Evolutionary conservation across 2,113 vertebrate genomes (phyloP), one percentile per base, ranked within the genome.

Genomic region (Gnathonemus echidnorhynchus): DNA sequence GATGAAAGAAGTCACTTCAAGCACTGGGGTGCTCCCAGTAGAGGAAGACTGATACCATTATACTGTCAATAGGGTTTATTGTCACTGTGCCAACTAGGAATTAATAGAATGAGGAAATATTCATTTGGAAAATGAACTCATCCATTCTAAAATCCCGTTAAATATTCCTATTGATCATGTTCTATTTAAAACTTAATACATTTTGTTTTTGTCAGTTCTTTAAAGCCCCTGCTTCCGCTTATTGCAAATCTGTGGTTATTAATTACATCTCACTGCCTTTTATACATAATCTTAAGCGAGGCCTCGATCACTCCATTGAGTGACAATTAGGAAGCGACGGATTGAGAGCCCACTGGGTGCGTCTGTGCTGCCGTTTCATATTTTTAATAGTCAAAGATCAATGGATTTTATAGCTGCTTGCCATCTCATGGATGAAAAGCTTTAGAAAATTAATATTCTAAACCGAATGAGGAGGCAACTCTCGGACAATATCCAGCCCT

Each of bases 201-300:
- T 52, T 53, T 87, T 53, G 4, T 53, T 49, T 50, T 9, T 56
- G 50, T 87, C 27, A 87, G n/a, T 87, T 49, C 49, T 87, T 24
- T 87, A 35, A 56, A 53, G 86, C 24, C 13, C 56, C 27, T 9
- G 24, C 86, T 52, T 1, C 5, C 7, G 13, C 13, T 87, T 56
- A 53, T 87, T 80, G 74, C 6, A 11, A 39, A 49, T 86, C 50
- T 56, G 35, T 6, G 27, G 31, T 39, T 53, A 85, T 46, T 87
- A 87, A 50, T 87, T 87, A 53, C 35, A 35, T 87, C 50, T 87
- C 86, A 19, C 50, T 56, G 50, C 49, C 86, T 87, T 87, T 80
- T 42, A 80, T 17, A 87, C 49, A 87, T 21, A 48, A 31, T 53
- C 48, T 31, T 87, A 53, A 87, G 19, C 11, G 45, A 85, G 35